Conservation (phyloP, 1,140 invertebrate species). For the Psilanteris sp. region DNA sequence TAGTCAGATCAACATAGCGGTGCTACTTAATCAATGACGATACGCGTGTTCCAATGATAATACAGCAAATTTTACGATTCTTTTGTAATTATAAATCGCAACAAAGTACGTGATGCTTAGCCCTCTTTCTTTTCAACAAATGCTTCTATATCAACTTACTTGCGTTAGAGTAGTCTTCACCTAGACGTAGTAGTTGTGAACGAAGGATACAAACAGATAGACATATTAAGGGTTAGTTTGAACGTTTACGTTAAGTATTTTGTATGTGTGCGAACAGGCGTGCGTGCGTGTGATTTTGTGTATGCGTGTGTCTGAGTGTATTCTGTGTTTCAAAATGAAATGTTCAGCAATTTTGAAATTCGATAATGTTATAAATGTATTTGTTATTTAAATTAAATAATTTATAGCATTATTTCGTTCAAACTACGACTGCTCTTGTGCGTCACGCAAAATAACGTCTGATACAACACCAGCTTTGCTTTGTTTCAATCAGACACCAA, state of each 20-base stretch:
- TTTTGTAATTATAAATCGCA: conserved; percentile 45
- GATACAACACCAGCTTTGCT: no score
- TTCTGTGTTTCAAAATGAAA: no score
- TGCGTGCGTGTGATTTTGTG: no score
- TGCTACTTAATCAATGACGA: conserved; percentile 67
- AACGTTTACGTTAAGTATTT: conserved; percentile 28
- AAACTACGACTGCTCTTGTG: neutral
- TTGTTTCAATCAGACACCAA: conserved; percentile 1
- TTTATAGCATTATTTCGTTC: conserved; percentile 20
- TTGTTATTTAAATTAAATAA: no score
- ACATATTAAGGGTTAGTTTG: conserved; percentile 77
- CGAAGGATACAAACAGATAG: conserved; percentile 77
- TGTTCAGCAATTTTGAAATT: no score
- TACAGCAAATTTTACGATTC: conserved; percentile 18
- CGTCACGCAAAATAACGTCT: conserved; percentile 19
- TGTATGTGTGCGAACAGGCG: conserved; percentile 6
- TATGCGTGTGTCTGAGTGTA: conserved; percentile 15
- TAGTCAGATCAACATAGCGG: conserved; percentile 62
- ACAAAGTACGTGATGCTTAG: conserved; percentile 49
- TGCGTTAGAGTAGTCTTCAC: conserved; percentile 79
- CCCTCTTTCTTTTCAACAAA: conserved; percentile 46
- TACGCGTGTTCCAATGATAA: conserved; percentile 63
- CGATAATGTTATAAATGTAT: no score
- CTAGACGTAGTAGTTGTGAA: conserved; percentile 76
- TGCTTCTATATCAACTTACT: conserved; percentile 74